Conservation (phyloP, 2,797 vertebrate genomes). For the Catostomus latipinnis region DNA sequence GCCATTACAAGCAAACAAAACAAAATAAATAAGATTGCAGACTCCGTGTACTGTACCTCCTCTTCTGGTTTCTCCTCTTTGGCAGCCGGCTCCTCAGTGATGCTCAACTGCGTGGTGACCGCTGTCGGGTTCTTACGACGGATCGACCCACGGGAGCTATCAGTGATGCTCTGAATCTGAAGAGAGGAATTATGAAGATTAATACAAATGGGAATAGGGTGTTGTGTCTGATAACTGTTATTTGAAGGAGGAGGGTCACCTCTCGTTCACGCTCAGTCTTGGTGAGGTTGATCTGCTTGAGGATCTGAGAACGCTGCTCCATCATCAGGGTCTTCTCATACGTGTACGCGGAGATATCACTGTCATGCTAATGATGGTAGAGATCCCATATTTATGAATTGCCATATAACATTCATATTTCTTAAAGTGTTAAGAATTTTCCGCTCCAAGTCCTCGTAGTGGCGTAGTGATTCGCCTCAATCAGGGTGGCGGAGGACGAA, state of each 20-base stretch:
- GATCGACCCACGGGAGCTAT: slow-evolving; percentile 95
- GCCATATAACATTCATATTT: no score
- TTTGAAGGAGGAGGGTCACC: slow-evolving; percentile 70
- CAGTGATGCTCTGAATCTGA: slow-evolving; percentile 98
- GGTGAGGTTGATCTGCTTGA: slow-evolving; percentile 96
- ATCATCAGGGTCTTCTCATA: slow-evolving; percentile 97
- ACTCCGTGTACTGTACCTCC: slow-evolving; percentile 70
- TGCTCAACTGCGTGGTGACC: slow-evolving; percentile 88
- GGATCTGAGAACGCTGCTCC: slow-evolving; percentile 97
- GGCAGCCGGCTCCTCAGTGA: slow-evolving; percentile 87
- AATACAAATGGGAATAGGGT: not conserved
- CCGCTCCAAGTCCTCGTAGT: no score
- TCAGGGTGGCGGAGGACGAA: no score
- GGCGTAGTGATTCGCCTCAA: no score
- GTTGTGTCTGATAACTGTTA: slow-evolving; percentile 84
- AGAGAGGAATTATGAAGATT: not conserved
- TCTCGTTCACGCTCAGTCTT: slow-evolving; percentile 95
- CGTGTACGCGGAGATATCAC: slow-evolving; percentile 96
- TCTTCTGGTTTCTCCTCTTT: slow-evolving; percentile 96
- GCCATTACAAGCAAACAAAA: not conserved
- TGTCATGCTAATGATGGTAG: slow-evolving; percentile 83
- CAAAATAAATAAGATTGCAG: not conserved
- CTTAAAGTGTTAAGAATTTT: no score
- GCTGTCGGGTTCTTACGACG: slow-evolving; percentile 93
- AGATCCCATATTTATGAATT: not conserved